Evolutionary conservation across 2,888 invertebrate genomes (phyloP).

Genomic region (Halictus ligatus): DNA sequence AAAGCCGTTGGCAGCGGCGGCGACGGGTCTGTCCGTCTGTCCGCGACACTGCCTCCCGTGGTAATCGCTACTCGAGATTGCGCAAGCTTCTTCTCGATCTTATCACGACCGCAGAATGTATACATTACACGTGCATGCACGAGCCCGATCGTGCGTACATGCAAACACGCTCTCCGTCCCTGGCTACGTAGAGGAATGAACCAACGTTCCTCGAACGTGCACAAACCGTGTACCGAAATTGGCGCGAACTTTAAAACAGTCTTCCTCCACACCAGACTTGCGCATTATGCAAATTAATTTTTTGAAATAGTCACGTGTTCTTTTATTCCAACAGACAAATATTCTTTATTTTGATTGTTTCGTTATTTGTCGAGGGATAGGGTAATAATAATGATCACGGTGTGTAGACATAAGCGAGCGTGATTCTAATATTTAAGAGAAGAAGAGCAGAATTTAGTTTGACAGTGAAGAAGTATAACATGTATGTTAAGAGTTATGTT

Average conservation of each 20-base stretch:
- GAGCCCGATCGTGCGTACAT: background rate
- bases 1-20: conserved; percentile 43
- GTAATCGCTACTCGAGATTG: conserved; percentile 72
- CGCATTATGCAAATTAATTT: background rate
- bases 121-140: conserved; percentile 44
- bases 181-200: conserved; percentile 20
- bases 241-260: background rate
- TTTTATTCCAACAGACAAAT: background rate
- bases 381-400: background rate
- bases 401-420: no score
- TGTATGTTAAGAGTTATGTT: no score
- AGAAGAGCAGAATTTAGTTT: no score
- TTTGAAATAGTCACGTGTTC: background rate
- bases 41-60: conserved; percentile 55
- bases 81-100: conserved; percentile 72
- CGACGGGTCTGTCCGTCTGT: conserved; percentile 62
- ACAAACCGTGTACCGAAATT: background rate
- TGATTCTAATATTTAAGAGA: no score
- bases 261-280: background rate
- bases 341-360: background rate
- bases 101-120: conserved; percentile 60
- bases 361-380: background rate
- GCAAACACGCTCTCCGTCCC: conserved; percentile 2
- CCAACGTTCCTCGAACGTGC: conserved; percentile 15
- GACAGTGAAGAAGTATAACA: no score